Percentiles rank a stretch among this genome's conserved stretches.
Evolutionary conservation across 2,113 vertebrate species (phyloP).

Genomic region (Osmerus mordax): DNA sequence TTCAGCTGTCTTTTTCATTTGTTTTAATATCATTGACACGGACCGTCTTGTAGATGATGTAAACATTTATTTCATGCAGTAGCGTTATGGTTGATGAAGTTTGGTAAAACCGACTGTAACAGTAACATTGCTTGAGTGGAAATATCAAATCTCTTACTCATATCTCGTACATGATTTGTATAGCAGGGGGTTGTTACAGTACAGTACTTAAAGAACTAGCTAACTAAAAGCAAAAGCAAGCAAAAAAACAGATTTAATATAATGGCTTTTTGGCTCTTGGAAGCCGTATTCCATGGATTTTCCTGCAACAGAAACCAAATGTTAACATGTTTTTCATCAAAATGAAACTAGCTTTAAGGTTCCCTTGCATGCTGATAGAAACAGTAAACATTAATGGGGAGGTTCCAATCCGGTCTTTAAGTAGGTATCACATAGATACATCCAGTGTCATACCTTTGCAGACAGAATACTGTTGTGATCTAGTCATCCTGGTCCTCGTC

Average conservation of each 20-base stretch:
- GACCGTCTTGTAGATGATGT: no score
- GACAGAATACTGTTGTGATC: background rate
- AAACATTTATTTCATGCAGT: no score
- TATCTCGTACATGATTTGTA: no score
- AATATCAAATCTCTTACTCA: no score
- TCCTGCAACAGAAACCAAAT: background rate
- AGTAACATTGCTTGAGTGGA: no score
- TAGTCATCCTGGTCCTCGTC: slow-evolving; percentile 15
- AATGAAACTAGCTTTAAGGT: no score
- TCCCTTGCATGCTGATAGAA: background rate
- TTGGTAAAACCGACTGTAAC: no score
- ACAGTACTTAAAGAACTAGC: background rate
- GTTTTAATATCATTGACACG: no score
- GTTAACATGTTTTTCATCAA: slow-evolving; percentile 18
- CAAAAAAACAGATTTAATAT: background rate
- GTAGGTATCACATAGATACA: slow-evolving; percentile 21
- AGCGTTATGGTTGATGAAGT: no score
- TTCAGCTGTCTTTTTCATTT: background rate
- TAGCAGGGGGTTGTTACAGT: background rate
- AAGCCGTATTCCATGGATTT: background rate
- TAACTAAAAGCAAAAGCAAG: background rate
- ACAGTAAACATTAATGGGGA: background rate
- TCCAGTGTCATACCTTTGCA: slow-evolving; percentile 21
- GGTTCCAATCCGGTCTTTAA: background rate
- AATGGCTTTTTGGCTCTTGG: background rate